Base-by-base conservation (phyloP, 2,113 vertebrate genomes). In the Bufo bufo region DNA sequence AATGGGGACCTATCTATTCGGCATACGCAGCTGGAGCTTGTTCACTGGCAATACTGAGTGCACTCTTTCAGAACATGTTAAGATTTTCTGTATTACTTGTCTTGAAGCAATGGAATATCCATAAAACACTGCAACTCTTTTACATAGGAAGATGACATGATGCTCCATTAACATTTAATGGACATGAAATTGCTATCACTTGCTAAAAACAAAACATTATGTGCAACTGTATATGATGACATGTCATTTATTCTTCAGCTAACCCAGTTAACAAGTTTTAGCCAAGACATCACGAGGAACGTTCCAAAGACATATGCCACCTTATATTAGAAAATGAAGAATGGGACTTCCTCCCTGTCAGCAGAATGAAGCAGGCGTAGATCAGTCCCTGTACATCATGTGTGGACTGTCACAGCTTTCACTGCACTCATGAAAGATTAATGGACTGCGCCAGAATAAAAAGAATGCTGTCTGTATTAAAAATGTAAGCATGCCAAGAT, bases 381-480 rank as follows among this genome's bases (percentile, higher is more conserved):
- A 45, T 71, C 59, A 71, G 33, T 85, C 84, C 71, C 71, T 75
- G 66, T 23, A 75, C 50, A 85, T 33, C 6, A 75, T 14, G 12
- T 49, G 50, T 72, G 54, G 65, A 84, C 47, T n/a, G 61, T 23
- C 49, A 50, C 65, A 77, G 82, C 83, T 17, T 72, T 61, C 71
- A 86, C 19, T 59, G 47, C 19, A 33, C 85, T 69, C 69, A 17
- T 87, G 50, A 84, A 86, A 82, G 61, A 72, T 77, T 69, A 49
- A 47, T 20, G 13, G 23, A 33, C 20, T 77, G 52, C 65, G 84
- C 52, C 33, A 17, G 63, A 74, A 85, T 50, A 49, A 56, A 77
- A 11, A 45, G 12, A 33, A 23, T 45, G 16, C 56, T 33, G 49
- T 63, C 12, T 82, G 71, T 45, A 75, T 52, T 82, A 33, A 19